Conservation (phyloP, 1,140 invertebrate genomes). For the Aradophagus sp. region DNA sequence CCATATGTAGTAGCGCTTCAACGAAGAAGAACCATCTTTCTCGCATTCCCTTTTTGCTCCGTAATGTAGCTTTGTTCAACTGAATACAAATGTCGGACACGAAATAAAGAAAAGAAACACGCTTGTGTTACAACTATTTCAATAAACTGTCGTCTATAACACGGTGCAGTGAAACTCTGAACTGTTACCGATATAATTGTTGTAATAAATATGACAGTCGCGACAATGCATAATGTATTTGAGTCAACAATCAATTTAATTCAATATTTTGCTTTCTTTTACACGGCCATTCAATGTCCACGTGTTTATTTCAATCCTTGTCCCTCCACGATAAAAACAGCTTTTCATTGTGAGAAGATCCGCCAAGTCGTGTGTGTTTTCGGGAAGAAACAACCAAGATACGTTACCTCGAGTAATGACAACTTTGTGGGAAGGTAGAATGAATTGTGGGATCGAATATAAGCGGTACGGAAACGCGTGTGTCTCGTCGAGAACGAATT, state of each 20-base stretch:
- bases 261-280: conserved; percentile 45
- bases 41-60: conserved; percentile 1
- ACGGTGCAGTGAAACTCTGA: conserved; percentile 60
- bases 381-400: too few relatives aligned
- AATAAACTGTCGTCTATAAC: conserved; percentile 59
- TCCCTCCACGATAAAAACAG: neutral
- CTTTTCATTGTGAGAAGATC: conserved; percentile 37
- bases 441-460: too few relatives aligned
- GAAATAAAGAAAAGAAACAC: conserved; percentile 28
- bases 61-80: conserved; percentile 6
- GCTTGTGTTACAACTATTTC: too few relatives aligned
- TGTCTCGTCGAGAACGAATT: too few relatives aligned
- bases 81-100: conserved; percentile 22
- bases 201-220: conserved; percentile 26
- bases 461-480: too few relatives aligned
- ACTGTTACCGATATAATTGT: conserved; percentile 54
- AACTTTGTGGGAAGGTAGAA: too few relatives aligned
- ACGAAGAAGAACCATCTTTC: conserved; percentile 24
- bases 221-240: conserved; percentile 59
- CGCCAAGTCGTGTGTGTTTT: too few relatives aligned
- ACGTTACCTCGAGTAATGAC: too few relatives aligned
- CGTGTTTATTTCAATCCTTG: neutral
- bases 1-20: conserved; percentile 27
- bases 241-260: conserved; percentile 69
- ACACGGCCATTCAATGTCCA: conserved; percentile 15